Evolutionary conservation across 2,113 vertebrate species (phyloP).

Genomic region (Crocuta crocuta): DNA sequence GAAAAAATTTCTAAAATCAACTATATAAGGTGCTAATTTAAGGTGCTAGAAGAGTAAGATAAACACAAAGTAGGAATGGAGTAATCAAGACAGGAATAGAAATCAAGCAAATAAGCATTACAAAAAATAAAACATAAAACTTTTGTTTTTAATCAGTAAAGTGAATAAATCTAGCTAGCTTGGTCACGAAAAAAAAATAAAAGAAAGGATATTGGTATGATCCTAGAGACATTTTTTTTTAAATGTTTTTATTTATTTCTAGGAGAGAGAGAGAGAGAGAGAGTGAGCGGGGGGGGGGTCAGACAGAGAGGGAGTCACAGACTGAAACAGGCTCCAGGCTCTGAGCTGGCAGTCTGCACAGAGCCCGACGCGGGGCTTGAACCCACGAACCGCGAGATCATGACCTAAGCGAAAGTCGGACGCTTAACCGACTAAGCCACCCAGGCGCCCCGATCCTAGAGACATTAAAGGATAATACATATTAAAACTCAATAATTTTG

Average conservation of each 20-base stretch:
- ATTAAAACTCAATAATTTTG: slow-evolving; percentile 17
- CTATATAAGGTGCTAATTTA: not conserved
- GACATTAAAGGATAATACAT: not conserved
- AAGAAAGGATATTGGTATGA: not conserved
- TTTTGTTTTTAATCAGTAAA: not conserved
- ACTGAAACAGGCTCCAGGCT: no score
- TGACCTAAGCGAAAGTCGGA: no score
- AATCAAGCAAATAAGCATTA: not conserved
- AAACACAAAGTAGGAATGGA: not conserved
- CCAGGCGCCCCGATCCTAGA: not conserved
- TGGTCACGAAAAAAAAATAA: not conserved
- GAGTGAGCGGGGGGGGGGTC: no score
- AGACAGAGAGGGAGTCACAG: no score
- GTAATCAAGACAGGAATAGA: not conserved
- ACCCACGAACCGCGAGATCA: no score
- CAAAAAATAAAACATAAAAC: not conserved
- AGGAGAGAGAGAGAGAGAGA: no score
- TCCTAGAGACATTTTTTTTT: not conserved
- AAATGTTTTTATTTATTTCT: no score
- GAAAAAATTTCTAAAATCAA: not conserved
- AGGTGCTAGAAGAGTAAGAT: not conserved
- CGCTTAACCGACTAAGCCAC: no score
- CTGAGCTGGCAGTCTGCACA: no score
- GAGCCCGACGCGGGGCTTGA: no score
- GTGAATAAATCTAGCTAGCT: not conserved